Conservation (phyloP, 1,140 invertebrate genomes). For the Carposina sasakii region DNA sequence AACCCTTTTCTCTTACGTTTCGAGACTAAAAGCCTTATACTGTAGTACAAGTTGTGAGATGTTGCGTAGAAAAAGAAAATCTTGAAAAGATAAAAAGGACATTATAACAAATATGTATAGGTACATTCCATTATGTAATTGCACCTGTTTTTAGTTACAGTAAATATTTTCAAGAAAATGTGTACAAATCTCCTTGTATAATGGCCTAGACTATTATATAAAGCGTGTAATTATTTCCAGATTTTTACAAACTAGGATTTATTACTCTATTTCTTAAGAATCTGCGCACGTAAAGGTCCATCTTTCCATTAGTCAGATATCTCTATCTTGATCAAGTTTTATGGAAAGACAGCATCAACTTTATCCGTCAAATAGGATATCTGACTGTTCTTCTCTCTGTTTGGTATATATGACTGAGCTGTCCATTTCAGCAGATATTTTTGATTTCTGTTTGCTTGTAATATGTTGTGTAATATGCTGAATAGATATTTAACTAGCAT, state of each 20-base stretch:
- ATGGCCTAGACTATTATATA: too few species aligned
- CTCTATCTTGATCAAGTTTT: too few species aligned
- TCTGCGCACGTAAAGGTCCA: too few species aligned
- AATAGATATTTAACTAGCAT: background rate
- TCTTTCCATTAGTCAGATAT: too few species aligned
- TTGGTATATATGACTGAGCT: background rate
- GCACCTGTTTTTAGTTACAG: background rate
- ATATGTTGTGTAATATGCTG: background rate
- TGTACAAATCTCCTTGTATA: too few species aligned
- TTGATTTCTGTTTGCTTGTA: background rate
- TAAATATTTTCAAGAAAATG: background rate
- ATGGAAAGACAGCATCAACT: too few species aligned
- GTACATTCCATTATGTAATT: background rate
- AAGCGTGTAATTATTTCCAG: background rate
- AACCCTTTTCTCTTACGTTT: constrained; percentile 65
- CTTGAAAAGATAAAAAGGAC: too few species aligned
- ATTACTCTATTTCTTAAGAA: too few species aligned
- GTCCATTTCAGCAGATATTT: background rate
- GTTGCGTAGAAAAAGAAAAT: too few species aligned
- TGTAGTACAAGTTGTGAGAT: constrained; percentile 25
- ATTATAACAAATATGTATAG: background rate
- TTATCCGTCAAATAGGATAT: background rate
- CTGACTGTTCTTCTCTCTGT: background rate
- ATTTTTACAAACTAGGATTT: too few species aligned
- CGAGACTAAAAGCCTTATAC: constrained; percentile 56